phyloP scores from a whole-genome alignment of 2,113 vertebrate species.

The Protobothrops mucrosquamatus region DNA sequence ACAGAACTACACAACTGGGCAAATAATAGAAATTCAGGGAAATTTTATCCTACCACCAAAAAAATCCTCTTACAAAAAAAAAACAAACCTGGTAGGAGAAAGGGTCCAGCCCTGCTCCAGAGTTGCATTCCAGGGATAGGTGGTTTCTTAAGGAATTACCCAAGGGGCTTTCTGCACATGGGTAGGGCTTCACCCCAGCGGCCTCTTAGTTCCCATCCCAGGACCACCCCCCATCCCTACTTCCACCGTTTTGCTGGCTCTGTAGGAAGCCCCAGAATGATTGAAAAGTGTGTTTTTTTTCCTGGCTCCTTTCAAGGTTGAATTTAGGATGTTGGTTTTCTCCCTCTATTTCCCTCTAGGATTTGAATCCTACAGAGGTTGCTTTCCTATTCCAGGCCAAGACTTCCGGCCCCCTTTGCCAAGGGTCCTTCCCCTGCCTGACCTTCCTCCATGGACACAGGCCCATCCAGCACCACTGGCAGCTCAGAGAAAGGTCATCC shows the following conservation, averaged over 20 bases:
- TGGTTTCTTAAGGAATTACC: not conserved
- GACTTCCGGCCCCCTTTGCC: not conserved
- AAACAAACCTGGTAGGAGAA: not conserved
- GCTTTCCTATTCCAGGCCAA: not conserved
- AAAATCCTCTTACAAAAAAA: not conserved
- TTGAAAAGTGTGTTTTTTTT: too few relatives aligned
- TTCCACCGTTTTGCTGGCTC: not conserved
- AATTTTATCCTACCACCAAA: not conserved
- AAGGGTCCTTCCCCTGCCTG: not conserved
- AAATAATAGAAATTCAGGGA: not conserved
- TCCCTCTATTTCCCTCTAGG: not conserved
- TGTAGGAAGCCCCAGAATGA: not conserved
- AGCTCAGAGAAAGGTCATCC: not conserved
- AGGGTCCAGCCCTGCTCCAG: not conserved
- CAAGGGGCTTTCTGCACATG: not conserved
- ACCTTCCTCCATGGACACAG: not conserved
- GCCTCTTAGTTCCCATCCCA: not conserved
- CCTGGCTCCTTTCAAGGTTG: not conserved
- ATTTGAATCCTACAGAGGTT: not conserved
- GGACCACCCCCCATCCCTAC: not conserved
- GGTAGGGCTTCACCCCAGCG: not conserved
- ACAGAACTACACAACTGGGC: not conserved
- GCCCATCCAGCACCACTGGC: not conserved
- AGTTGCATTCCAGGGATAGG: not conserved
- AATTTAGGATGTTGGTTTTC: not conserved